Percentiles rank a stretch among this genome's conserved stretches.
phyloP scores from a whole-genome alignment of 1,140 invertebrate species.

The Goniozus legneri region DNA sequence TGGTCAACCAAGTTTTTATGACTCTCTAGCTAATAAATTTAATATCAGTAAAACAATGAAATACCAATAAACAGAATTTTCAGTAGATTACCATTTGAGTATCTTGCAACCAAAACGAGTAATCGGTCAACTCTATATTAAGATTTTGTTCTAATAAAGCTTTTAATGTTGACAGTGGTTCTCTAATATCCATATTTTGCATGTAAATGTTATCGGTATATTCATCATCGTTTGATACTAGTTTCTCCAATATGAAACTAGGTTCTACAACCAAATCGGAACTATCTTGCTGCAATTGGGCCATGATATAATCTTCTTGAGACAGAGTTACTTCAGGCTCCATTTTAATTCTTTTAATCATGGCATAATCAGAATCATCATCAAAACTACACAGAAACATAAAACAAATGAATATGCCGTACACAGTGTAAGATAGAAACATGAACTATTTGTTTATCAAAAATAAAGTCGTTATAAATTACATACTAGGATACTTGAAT shows the following conservation, averaged over 20 bases:
- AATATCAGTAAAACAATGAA: slow-evolving; percentile 21
- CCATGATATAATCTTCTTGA: slow-evolving; percentile 49
- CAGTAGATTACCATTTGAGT: slow-evolving; percentile 55
- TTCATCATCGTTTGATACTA: slow-evolving; percentile 46
- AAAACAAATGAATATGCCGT: too few relatives aligned
- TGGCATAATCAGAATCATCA: slow-evolving; percentile 42
- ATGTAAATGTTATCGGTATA: slow-evolving; percentile 67
- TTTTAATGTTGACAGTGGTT: slow-evolving; percentile 72
- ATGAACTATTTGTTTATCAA: too few relatives aligned
- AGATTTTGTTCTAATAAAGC: slow-evolving; percentile 73
- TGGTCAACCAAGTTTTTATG: slow-evolving; percentile 90
- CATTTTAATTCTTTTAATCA: slow-evolving; percentile 49
- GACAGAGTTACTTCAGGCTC: slow-evolving; percentile 46
- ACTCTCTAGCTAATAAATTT: slow-evolving; percentile 65
- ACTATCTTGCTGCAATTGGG: slow-evolving; percentile 47
- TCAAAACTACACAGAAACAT: too few relatives aligned
- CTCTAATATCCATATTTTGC: slow-evolving; percentile 88
- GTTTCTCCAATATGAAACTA: slow-evolving; percentile 40
- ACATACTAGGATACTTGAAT: too few relatives aligned
- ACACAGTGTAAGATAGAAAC: too few relatives aligned
- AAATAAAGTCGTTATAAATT: too few relatives aligned
- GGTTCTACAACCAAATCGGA: slow-evolving; percentile 49
- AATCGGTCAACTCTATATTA: slow-evolving; percentile 69
- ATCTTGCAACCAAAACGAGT: slow-evolving; percentile 85
- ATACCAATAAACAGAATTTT: slow-evolving; percentile 10